Percentiles rank a stretch among this genome's conserved stretches.
phyloP scores from a whole-genome alignment of 2,888 invertebrate genomes.

The Scaptomyza parva region DNA sequence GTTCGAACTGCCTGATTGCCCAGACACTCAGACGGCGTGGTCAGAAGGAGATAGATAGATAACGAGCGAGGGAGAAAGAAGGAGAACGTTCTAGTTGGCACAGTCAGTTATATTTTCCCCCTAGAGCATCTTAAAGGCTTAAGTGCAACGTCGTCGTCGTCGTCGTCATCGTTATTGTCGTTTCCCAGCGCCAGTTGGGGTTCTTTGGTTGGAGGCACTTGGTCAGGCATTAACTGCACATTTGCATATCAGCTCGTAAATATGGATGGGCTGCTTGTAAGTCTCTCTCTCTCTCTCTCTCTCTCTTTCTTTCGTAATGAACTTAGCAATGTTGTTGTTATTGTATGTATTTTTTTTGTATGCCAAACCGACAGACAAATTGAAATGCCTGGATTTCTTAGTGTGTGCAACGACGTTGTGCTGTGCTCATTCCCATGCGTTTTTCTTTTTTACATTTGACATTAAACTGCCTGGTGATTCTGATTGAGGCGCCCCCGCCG shows the following conservation, averaged over 20 bases:
- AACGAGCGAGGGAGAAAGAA: slow-evolving; percentile 7
- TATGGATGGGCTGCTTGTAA: slow-evolving; percentile 70
- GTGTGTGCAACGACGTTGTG: too few species aligned
- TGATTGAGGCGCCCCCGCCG: slow-evolving; percentile 62
- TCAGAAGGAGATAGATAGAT: slow-evolving; percentile 2
- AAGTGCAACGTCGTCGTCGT: slow-evolving; percentile 59
- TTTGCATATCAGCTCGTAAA: slow-evolving; percentile 80
- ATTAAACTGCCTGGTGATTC: slow-evolving; percentile 75
- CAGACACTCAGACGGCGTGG: slow-evolving; percentile 51
- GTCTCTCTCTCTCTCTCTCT: too few species aligned
- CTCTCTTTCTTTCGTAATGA: too few species aligned
- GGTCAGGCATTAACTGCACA: slow-evolving; percentile 71
- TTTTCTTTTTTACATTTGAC: slow-evolving; percentile 60
- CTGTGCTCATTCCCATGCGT: slow-evolving; percentile 79
- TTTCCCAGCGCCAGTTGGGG: slow-evolving; percentile 74
- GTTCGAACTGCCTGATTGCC: slow-evolving; percentile 59
- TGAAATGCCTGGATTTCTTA: slow-evolving; percentile 65
- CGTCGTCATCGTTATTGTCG: slow-evolving; percentile 29
- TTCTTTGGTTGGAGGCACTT: too few species aligned
- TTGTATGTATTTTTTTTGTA: slow-evolving; percentile 2
- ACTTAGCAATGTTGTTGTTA: slow-evolving; percentile 22
- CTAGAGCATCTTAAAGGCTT: slow-evolving; percentile 72
- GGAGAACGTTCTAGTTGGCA: slow-evolving; percentile 25
- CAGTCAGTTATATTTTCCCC: slow-evolving; percentile 11
- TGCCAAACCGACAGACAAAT: slow-evolving; percentile 56